A percentile compares a stretch with the other conserved stretches of the same genome.
phyloP scores from a whole-genome alignment of 2,888 invertebrate genomes.

The Miltochrista miniata region DNA sequence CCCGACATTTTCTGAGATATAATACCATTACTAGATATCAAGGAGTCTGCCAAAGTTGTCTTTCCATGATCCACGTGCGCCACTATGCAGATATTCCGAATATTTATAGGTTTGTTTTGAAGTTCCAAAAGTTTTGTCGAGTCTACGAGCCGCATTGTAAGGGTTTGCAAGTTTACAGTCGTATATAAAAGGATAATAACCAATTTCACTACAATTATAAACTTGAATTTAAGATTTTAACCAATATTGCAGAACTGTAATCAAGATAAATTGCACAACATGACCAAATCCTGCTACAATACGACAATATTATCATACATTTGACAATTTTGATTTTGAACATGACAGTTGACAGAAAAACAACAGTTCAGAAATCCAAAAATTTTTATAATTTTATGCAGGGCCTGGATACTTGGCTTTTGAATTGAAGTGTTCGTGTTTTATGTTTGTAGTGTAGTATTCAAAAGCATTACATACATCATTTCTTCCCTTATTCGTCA shows the following conservation, averaged over 20 bases:
- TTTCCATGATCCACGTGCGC: constrained; percentile 99
- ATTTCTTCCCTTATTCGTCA: too few species aligned
- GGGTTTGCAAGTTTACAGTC: constrained; percentile 12
- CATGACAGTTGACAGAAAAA: constrained; percentile 10
- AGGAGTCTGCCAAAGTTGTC: constrained; percentile 96
- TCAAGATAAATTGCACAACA: constrained; percentile 57
- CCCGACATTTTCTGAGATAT: constrained; percentile 96
- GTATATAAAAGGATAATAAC: constrained; percentile 1
- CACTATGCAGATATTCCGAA: constrained; percentile 97
- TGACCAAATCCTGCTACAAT: constrained; percentile 37
- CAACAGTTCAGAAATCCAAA: background rate
- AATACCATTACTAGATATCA: constrained; percentile 97
- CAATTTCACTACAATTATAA: constrained; percentile 15
- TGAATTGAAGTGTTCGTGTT: too few species aligned
- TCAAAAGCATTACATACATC: too few species aligned
- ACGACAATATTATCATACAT: constrained; percentile 1
- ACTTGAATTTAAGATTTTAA: constrained; percentile 20
- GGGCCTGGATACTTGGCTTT: too few species aligned
- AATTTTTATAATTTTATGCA: background rate
- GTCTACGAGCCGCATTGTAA: constrained; percentile 83
- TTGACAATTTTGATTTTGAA: constrained; percentile 34
- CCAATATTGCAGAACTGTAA: constrained; percentile 35
- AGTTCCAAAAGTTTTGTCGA: constrained; percentile 84
- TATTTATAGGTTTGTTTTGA: constrained; percentile 87
- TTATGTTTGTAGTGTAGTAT: too few species aligned